These are phyloP conservation scores for Chamaea fasciata DNA, from an alignment of 2,113 vertebrate species.

Conservation along the genomic window DNA sequence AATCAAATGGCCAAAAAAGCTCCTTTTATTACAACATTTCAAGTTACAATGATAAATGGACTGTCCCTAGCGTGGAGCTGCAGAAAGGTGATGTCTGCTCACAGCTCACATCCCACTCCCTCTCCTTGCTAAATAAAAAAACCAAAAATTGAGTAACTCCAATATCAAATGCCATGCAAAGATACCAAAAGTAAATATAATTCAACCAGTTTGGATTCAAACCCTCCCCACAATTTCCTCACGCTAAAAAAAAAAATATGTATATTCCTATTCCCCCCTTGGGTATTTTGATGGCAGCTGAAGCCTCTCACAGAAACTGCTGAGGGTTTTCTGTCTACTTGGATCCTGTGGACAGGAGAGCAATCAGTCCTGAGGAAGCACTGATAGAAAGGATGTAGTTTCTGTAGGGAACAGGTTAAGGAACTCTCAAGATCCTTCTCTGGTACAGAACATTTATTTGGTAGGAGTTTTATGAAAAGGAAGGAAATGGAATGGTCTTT, in stretches of 20 bases:
- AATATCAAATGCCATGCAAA: conserved; percentile 25
- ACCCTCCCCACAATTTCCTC: neutral
- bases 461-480: neutral
- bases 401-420: conserved; percentile 79
- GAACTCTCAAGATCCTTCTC: neutral
- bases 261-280: neutral
- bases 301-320: neutral
- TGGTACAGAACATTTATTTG: neutral
- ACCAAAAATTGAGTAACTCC: neutral
- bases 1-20: neutral
- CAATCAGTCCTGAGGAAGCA: conserved; percentile 93
- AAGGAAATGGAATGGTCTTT: neutral
- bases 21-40: conserved; percentile 7
- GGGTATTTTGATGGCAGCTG: neutral
- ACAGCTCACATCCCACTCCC: neutral
- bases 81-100: neutral
- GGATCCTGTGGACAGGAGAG: conserved; percentile 94
- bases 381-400: conserved; percentile 98
- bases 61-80: neutral
- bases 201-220: neutral
- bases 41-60: neutral
- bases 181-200: neutral
- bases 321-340: conserved; percentile 74
- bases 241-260: neutral
- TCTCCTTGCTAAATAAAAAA: neutral